Percentiles rank a stretch among this genome's conserved stretches.
phyloP scores from a whole-genome alignment of 2,888 invertebrate genomes.

The Choreutis nemorana region DNA sequence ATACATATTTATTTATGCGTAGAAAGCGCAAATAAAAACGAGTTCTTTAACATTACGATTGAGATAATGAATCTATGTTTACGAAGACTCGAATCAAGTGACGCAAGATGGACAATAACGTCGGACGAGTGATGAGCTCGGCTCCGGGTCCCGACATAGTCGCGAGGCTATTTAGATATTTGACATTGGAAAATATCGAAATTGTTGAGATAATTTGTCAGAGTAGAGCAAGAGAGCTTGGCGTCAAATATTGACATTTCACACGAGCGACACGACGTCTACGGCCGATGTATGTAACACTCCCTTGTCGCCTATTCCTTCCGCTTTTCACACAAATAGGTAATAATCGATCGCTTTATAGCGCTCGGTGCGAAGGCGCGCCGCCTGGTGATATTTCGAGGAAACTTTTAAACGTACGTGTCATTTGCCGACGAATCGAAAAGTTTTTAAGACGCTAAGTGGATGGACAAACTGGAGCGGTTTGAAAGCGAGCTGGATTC shows the following conservation, averaged over 20 bases:
- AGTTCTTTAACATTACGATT: conserved; percentile 46
- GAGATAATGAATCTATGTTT: conserved; percentile 49
- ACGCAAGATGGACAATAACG: conserved; percentile 23
- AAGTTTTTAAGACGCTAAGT: conserved; percentile 36
- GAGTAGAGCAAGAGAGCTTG: conserved; percentile 33
- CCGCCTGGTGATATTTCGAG: conserved; percentile 46
- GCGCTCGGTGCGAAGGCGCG: conserved; percentile 45
- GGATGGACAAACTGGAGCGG: conserved; percentile 34
- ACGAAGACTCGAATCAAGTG: conserved; percentile 23
- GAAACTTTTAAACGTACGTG: conserved; percentile 44
- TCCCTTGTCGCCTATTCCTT: conserved; percentile 47
- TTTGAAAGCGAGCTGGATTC: conserved; percentile 17
- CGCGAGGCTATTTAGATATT: conserved; percentile 34
- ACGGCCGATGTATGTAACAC: conserved; percentile 33
- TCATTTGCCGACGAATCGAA: conserved; percentile 35
- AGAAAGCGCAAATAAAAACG: conserved; percentile 63
- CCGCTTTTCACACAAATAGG: conserved; percentile 65
- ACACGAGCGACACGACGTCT: conserved; percentile 39
- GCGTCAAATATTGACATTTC: conserved; percentile 62
- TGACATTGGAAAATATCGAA: conserved; percentile 57
- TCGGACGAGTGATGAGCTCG: conserved; percentile 18
- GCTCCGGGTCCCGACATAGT: conserved; percentile 16
- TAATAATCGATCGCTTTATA: conserved; percentile 65
- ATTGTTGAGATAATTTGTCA: conserved; percentile 62
- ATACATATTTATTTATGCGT: conserved; percentile 58